These are phyloP conservation scores for Geotrypetes seraphini DNA, from an alignment of 2,797 vertebrate genomes.

Conservation along the genomic window DNA sequence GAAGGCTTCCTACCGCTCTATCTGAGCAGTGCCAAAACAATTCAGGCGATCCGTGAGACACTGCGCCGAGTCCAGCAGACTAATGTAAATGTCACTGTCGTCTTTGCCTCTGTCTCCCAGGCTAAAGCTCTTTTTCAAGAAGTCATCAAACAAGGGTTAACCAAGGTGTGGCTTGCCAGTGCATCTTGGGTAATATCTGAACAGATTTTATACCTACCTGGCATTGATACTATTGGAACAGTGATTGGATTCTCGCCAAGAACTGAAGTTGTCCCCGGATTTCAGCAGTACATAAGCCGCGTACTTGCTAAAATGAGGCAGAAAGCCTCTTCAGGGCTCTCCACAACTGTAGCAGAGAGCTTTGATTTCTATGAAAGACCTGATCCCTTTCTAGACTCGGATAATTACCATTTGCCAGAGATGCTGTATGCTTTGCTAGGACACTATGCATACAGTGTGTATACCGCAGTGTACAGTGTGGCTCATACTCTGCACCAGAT, in stretches of 20 bases:
- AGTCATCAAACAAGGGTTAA: slow-evolving; percentile 37
- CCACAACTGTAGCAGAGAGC: too few relatives aligned
- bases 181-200: slow-evolving; percentile 62
- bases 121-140: slow-evolving; percentile 47
- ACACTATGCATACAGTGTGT: slow-evolving; percentile 34
- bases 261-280: slow-evolving; percentile 25
- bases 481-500: slow-evolving; percentile 70
- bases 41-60: slow-evolving; percentile 7
- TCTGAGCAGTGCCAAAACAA: not conserved
- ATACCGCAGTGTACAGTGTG: slow-evolving; percentile 63
- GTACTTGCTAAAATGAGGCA: not conserved
- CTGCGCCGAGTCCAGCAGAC: slow-evolving; percentile 43
- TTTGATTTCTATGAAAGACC: too few relatives aligned
- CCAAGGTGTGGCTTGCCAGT: slow-evolving; percentile 74
- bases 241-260: slow-evolving; percentile 65
- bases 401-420: too few relatives aligned
- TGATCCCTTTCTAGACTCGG: too few relatives aligned
- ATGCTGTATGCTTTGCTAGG: too few relatives aligned
- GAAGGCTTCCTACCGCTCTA: slow-evolving; percentile 69
- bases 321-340: too few relatives aligned
- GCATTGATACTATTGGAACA: slow-evolving; percentile 60
- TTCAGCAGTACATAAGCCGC: slow-evolving; percentile 42
- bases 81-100: slow-evolving; percentile 55
- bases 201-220: slow-evolving; percentile 23
- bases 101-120: slow-evolving; percentile 43